Evolutionary conservation across 2,888 invertebrate genomes (phyloP).

Genomic region (Carterocephalus palaemon): DNA sequence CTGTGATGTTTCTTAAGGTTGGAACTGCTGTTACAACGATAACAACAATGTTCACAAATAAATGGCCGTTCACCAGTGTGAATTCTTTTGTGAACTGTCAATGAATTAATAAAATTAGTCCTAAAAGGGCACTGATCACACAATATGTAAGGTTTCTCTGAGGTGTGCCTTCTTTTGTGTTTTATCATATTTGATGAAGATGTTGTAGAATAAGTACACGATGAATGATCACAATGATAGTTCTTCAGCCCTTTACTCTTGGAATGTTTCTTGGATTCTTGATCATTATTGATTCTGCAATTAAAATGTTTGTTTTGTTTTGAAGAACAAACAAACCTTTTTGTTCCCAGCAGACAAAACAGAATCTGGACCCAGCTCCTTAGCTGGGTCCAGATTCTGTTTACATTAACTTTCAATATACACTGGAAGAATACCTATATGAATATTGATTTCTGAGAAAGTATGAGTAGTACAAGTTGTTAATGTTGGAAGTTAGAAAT

Average conservation of each 20-base stretch:
- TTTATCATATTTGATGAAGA: conserved; percentile 67
- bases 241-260: conserved; percentile 43
- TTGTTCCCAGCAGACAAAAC: no score
- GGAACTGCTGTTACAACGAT: conserved; percentile 70
- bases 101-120: conserved; percentile 68
- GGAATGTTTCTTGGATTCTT: conserved; percentile 60
- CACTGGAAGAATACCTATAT: no score
- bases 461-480: no score
- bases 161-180: conserved; percentile 65
- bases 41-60: conserved; percentile 57
- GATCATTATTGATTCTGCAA: conserved; percentile 57
- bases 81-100: conserved; percentile 64
- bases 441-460: no score
- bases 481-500: neutral
- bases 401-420: no score
- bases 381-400: no score
- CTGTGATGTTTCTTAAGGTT: conserved; percentile 69
- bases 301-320: conserved; percentile 17
- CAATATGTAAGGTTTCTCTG: conserved; percentile 65
- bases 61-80: conserved; percentile 66
- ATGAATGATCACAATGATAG: conserved; percentile 66
- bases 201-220: conserved; percentile 77
- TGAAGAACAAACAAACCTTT: no score
- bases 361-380: no score
- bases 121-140: conserved; percentile 71